Evolutionary conservation across 2,888 invertebrate genomes (phyloP), one percentile per base, ranked within the genome.

Genomic region (Rhabditoides inermis): DNA sequence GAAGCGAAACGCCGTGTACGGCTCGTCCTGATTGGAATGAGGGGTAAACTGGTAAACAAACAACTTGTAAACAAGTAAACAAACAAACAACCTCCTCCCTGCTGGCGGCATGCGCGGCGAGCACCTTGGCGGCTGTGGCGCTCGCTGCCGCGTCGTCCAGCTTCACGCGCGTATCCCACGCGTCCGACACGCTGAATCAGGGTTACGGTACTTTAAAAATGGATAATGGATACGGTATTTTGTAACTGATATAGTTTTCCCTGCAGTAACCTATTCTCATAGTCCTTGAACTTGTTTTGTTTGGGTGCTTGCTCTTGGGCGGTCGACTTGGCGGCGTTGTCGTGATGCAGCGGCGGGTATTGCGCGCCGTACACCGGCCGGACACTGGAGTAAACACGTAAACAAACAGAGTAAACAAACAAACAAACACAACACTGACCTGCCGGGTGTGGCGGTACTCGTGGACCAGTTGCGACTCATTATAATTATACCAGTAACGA

Each of bases 351-450:
- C 10, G 73, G 71, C 25, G 74, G 74, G 52, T 73, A 73, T 42
- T 67, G 66, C n/a, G 74, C 74, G n/a, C 74, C 74, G 54, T 71
- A 71, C 12, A 74, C 68, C 10, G 73, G 74, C 49, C 65, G 63
- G 23, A 75, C 72, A 53, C 74, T 73, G 55, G 22, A 30, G 10
- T 18, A 46, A 23, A 23, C 3, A 46, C 10, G 18, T 15, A n/a
- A 48, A 45, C 12, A 32, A 50, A 32, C 7, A 32, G 22, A 25
- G 25, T n/a, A 4, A 44, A 6, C 3, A 28, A 12, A 27, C 25
- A 15, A 25, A 22, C 5, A 47, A 64, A 55, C 40, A 12, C 20
- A 22, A 40, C 20, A 51, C 51, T 48, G 18, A 53, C 49, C 56
- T 51, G 25, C 56, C 56, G 44, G 56, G 56, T 28, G 52, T 46